These are phyloP conservation scores for Lates calcarifer DNA, from an alignment of 2,113 vertebrate species.

Conservation along the genomic window DNA sequence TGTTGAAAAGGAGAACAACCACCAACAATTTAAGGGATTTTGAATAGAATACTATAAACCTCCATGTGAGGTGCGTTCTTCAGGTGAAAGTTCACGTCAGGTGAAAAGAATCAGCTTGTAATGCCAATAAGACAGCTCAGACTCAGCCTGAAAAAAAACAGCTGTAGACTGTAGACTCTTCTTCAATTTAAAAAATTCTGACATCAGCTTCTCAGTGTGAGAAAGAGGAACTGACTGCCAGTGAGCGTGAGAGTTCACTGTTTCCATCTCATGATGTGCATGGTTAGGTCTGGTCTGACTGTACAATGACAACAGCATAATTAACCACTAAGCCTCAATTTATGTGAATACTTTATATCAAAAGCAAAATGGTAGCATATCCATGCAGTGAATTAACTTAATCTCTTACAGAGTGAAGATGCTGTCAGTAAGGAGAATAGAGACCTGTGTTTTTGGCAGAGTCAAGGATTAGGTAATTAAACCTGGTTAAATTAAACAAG, in stretches of 20 bases:
- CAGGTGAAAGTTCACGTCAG: neutral
- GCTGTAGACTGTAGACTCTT: slow-evolving; percentile 2
- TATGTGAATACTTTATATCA: neutral
- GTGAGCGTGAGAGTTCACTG: neutral
- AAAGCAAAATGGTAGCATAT: neutral
- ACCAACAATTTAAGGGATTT: neutral
- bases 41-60: neutral
- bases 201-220: slow-evolving; percentile 2
- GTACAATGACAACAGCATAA: neutral
- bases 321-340: slow-evolving; percentile 7
- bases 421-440: neutral
- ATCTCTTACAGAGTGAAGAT: neutral
- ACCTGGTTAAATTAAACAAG: slow-evolving; percentile 29
- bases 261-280: neutral
- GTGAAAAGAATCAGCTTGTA: neutral
- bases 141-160: neutral
- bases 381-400: neutral
- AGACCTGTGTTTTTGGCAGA: slow-evolving; percentile 38
- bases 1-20: slow-evolving; percentile 8
- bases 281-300: slow-evolving; percentile 2
- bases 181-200: neutral
- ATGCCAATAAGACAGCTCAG: neutral
- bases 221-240: slow-evolving; percentile 5
- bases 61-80: neutral
- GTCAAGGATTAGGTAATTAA: slow-evolving; percentile 19